Base-by-base conservation (phyloP, 2,113 vertebrate genomes). In the Onychorhynchus coronatus region DNA sequence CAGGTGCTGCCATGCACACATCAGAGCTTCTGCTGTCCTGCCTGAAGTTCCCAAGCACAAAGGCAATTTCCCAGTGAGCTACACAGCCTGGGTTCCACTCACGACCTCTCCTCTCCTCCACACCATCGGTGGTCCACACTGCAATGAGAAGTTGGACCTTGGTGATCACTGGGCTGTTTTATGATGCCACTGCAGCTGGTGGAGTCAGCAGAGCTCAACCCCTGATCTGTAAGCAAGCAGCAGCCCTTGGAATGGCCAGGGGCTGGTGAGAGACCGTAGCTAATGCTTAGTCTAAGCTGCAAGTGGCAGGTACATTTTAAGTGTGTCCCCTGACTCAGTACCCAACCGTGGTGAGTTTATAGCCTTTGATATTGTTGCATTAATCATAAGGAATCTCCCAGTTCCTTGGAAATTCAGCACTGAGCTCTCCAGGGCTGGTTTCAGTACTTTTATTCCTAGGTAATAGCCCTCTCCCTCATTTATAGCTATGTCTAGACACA, bases 401-500 rank as follows among this genome's bases (percentile, higher is more conserved):
- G 83, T 68, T 93, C 72, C 68, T 75, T 93, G 73, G 83, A 94
- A 95, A 90, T 63, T 67, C 59, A 61, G 68, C 2, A 0, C 56
- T 56, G 63, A 63, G 79, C 72, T 94, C 92, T 86, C 68, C 56
- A 61, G 88, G 88, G 76, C 73, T 81, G 68, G 65, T 91, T 93
- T 94, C 83, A 71, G 61, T 56, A 21, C 22, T 84, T 96, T 94
- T 92, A 94, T 91, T 95, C 90, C 79, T 46, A 84, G 88, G 72
- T 95, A 96, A 96, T 85, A 96, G 79, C 76, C 79, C 92, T 93
- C 61, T 94, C 65, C 76, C 56, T 92, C 96, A 77, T 92, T 94
- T 93, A 96, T 92, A 88, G 93, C 95, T 81, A 28, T 94, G 93
- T 97, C 95, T 96, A 97, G 95, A 97, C 90, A 88, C 79, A 56